These are phyloP conservation scores for Atrichornis clamosus DNA, from an alignment of 2,113 vertebrate species.

Conservation along the genomic window DNA sequence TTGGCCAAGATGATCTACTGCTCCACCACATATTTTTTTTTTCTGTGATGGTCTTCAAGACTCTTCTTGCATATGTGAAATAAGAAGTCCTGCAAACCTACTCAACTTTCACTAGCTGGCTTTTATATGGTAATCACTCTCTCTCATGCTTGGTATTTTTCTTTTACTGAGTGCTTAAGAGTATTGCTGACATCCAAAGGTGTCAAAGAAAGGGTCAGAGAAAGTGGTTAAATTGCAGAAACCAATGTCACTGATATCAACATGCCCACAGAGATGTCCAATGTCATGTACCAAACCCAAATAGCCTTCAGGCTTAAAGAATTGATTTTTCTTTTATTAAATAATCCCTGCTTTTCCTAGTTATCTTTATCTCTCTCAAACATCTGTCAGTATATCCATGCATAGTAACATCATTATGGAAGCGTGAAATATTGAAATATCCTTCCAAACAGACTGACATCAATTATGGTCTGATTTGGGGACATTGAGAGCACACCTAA, in stretches of 20 bases:
- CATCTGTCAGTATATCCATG: not conserved
- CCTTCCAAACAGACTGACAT: not conserved
- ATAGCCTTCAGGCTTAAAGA: not conserved
- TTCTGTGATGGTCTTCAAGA: not conserved
- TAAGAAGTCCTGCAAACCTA: not conserved
- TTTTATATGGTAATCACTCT: not conserved
- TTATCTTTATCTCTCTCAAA: not conserved
- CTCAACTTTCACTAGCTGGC: not conserved
- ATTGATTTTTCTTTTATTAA: not conserved
- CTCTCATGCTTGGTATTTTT: not conserved
- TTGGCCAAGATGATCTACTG: not conserved
- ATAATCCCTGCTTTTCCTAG: not conserved
- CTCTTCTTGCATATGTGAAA: not conserved
- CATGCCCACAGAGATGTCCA: not conserved
- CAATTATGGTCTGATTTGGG: not conserved
- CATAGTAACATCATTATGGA: not conserved
- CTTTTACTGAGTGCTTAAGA: not conserved
- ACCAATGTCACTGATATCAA: not conserved
- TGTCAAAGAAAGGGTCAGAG: not conserved
- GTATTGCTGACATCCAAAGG: not conserved
- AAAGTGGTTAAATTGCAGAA: not conserved
- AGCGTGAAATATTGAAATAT: not conserved
- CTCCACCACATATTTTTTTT: not conserved
- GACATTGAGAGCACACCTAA: not conserved
- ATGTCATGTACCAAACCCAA: not conserved